Evolutionary conservation across 2,888 invertebrate genomes (phyloP).

Genomic region (Achlya flavicornis): DNA sequence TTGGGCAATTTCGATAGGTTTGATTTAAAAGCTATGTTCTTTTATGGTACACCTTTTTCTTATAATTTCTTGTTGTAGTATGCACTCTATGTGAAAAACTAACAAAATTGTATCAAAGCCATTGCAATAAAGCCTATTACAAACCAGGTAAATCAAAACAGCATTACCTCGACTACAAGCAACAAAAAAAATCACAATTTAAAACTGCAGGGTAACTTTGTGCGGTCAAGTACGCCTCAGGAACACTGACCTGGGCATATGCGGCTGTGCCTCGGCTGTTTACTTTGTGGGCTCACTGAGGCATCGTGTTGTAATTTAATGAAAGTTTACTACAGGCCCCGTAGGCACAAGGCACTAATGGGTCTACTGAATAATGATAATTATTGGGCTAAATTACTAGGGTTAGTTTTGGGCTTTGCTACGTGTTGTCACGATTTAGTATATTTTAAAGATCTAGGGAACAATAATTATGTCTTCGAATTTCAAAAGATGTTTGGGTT

Average conservation of each 20-base stretch:
- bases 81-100: too few species aligned
- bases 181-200: neutral
- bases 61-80: too few species aligned
- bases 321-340: slow-evolving; percentile 14
- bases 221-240: slow-evolving; percentile 16
- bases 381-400: neutral
- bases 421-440: neutral
- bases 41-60: too few species aligned
- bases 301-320: slow-evolving; percentile 18
- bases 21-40: too few species aligned
- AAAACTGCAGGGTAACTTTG: slow-evolving; percentile 6
- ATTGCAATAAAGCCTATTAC: neutral
- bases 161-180: neutral
- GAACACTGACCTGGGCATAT: slow-evolving; percentile 27
- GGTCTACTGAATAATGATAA: neutral
- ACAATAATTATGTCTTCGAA: neutral
- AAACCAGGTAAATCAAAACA: neutral
- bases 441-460: neutral
- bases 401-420: neutral
- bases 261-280: slow-evolving; percentile 15
- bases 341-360: slow-evolving; percentile 2
- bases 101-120: too few species aligned
- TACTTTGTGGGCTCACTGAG: slow-evolving; percentile 17
- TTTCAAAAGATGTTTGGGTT: neutral
- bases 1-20: too few species aligned